phyloP scores from a whole-genome alignment of 92 coral and sea anemone genomes.

The Actinernus sp. region DNA sequence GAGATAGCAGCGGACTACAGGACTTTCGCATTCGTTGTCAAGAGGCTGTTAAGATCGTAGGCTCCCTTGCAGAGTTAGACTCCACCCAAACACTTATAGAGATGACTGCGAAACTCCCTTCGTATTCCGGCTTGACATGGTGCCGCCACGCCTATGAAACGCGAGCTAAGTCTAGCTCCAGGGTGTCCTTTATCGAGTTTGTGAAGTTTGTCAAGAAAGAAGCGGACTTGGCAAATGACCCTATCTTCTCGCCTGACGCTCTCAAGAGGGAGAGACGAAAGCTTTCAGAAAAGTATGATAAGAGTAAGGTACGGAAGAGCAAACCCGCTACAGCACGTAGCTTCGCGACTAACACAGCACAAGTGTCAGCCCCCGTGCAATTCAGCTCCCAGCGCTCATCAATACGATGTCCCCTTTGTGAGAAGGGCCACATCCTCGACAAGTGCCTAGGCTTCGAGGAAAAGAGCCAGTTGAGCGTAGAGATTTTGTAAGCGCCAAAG shows the following conservation, averaged over 20 bases:
- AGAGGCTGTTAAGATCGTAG: conserved; percentile 44
- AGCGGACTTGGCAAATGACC: too few relatives aligned
- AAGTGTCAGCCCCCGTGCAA: neutral
- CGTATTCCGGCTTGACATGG: conserved; percentile 49
- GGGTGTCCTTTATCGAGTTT: conserved; percentile 21
- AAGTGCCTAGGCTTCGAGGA: too few relatives aligned
- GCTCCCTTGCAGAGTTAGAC: conserved; percentile 39
- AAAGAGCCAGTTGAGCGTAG: too few relatives aligned
- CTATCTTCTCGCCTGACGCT: conserved; percentile 54
- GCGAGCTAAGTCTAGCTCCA: conserved; percentile 6
- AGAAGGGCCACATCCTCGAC: neutral
- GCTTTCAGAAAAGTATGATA: conserved; percentile 12
- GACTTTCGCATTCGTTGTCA: conserved; percentile 54
- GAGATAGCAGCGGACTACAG: conserved; percentile 44
- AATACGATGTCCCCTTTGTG: conserved; percentile 5
- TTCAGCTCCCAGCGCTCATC: conserved; percentile 7
- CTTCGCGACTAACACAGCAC: conserved; percentile 14
- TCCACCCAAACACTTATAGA: conserved; percentile 21
- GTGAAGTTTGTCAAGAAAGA: too few relatives aligned
- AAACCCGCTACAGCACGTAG: conserved; percentile 5
- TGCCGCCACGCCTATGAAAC: conserved; percentile 39
- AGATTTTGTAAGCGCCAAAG: too few relatives aligned
- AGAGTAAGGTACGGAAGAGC: conserved; percentile 24
- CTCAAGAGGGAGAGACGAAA: conserved; percentile 19
- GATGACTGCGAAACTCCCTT: conserved; percentile 46